Percentiles rank a stretch among this genome's conserved stretches.
Conservation (phyloP, 2,113 vertebrate species). For the Dascyllus trimaculatus region DNA sequence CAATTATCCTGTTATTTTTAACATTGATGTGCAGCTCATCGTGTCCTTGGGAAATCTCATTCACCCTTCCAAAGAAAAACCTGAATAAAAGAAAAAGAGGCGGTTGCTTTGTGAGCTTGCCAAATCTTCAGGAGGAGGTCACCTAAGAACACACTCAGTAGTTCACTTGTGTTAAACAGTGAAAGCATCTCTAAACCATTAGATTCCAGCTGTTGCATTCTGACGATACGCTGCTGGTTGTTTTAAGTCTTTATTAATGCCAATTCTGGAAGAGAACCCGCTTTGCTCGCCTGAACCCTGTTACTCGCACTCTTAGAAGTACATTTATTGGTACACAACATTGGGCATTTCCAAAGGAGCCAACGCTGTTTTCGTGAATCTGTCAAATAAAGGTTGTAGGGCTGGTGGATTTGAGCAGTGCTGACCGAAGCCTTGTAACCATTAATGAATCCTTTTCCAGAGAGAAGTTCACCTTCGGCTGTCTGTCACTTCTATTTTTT, state of each 20-base stretch:
- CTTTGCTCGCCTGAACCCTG: background rate
- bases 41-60: background rate
- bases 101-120: too few relatives aligned
- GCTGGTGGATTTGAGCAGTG: conserved; percentile 22
- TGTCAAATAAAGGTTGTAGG: conserved; percentile 36
- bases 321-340: background rate
- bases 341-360: background rate
- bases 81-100: too few relatives aligned
- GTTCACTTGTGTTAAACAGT: background rate
- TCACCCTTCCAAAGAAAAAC: too few relatives aligned
- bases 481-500: conserved; percentile 18
- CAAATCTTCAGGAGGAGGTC: background rate
- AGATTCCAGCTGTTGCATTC: background rate
- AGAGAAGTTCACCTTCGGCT: conserved; percentile 47
- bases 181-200: background rate
- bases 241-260: conserved; percentile 8
- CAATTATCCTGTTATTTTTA: background rate
- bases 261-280: background rate
- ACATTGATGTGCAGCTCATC: background rate
- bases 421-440: conserved; percentile 43
- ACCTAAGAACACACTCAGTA: background rate
- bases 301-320: background rate
- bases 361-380: conserved; percentile 27
- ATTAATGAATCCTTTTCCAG: conserved; percentile 52
- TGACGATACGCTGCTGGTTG: background rate